A percentile compares a stretch with the other conserved stretches of the same genome.
Conservation (phyloP, 2,797 vertebrate species). For the Ceryle rudis region DNA sequence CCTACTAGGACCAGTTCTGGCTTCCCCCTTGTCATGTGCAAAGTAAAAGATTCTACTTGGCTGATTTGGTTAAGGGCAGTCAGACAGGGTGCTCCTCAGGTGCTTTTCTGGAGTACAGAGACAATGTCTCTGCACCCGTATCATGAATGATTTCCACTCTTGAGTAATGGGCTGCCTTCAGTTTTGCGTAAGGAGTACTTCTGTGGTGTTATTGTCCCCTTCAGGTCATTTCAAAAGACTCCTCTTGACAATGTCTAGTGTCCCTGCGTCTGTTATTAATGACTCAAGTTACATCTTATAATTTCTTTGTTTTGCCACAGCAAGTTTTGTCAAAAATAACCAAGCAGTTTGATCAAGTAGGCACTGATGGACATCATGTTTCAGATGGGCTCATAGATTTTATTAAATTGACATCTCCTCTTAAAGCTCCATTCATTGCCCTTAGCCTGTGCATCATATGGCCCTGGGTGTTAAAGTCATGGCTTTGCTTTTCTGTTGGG, state of each 20-base stretch:
- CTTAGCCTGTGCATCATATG: neutral
- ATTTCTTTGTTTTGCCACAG: neutral
- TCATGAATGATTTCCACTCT: accelerated
- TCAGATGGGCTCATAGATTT: neutral
- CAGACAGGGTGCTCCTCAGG: neutral
- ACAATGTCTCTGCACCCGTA: accelerated
- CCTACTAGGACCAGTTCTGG: neutral
- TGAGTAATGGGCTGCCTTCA: neutral
- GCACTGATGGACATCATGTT: neutral
- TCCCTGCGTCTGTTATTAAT: neutral
- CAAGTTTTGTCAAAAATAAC: neutral
- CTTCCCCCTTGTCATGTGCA: neutral
- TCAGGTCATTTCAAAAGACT: neutral
- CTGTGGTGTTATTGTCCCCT: neutral
- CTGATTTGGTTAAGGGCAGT: neutral
- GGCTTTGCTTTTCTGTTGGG: slow-evolving; percentile 18
- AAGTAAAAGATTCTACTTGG: neutral
- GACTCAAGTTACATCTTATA: neutral
- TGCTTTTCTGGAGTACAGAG: neutral
- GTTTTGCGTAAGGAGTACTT: neutral
- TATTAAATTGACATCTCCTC: neutral
- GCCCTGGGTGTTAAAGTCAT: neutral
- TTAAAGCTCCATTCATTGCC: neutral
- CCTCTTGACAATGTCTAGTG: neutral
- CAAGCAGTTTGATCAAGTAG: neutral